phyloP scores from a whole-genome alignment of 1,140 invertebrate genomes.

The Yoshiicerus persimilis region DNA sequence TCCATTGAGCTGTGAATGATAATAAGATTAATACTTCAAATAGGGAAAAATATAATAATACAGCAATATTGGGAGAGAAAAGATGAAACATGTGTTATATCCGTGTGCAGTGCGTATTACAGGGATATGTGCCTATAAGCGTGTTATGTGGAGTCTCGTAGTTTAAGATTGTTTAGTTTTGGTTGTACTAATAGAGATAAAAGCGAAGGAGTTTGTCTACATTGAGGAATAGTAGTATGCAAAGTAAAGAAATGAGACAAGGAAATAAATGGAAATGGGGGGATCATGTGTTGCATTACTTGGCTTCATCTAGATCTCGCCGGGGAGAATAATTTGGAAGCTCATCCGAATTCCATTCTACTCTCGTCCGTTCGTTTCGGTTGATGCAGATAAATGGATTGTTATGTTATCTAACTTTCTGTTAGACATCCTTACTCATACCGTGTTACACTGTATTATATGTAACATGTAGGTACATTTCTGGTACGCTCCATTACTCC shows the following conservation, averaged over 20 bases:
- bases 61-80: not conserved
- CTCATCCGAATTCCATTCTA: slow-evolving; percentile 36
- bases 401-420: slow-evolving; percentile 26
- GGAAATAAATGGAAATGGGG: slow-evolving; percentile 33
- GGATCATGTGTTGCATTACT: slow-evolving; percentile 36
- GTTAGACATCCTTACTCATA: not conserved
- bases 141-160: not conserved
- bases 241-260: slow-evolving; percentile 2
- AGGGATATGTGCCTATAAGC: not conserved
- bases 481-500: not conserved
- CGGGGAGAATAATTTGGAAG: slow-evolving; percentile 31
- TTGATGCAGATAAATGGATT: slow-evolving; percentile 37
- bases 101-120: not conserved
- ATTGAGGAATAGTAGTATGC: not conserved
- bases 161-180: not conserved
- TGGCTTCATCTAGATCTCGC: slow-evolving; percentile 8
- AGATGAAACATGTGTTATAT: not conserved
- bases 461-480: not conserved
- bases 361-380: not conserved
- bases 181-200: not conserved
- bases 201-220: not conserved
- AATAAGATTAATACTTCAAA: not conserved
- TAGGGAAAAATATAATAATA: not conserved
- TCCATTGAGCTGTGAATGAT: not conserved
- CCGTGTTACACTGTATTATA: not conserved